Conservation (phyloP, 2,113 vertebrate genomes). For the Pterophyllum scalare region DNA sequence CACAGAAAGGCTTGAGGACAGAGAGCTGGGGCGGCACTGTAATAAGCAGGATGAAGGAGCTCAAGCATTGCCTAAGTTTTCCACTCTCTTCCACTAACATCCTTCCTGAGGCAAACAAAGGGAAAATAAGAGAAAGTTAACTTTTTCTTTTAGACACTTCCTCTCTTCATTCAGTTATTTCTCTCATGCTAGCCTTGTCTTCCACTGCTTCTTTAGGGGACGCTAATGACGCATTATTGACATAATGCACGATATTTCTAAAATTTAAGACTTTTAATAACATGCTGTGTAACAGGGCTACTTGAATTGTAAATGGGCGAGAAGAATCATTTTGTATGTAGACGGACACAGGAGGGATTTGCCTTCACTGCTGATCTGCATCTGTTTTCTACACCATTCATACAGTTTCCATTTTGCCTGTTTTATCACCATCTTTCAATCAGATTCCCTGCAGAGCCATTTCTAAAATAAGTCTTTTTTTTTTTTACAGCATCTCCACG, state of each 20-base stretch:
- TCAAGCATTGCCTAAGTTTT: constrained; percentile 74
- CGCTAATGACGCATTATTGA: constrained; percentile 55
- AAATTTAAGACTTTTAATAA: constrained; percentile 43
- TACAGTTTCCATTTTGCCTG: constrained; percentile 73
- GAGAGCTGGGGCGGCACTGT: constrained; percentile 64
- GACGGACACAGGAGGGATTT: constrained; percentile 71
- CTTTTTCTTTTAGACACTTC: constrained; percentile 64
- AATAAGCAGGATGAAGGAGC: constrained; percentile 78
- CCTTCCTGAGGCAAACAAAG: constrained; percentile 75
- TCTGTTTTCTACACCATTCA: constrained; percentile 75
- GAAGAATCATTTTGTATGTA: constrained; percentile 73
- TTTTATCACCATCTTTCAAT: constrained; percentile 74
- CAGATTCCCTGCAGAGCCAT: constrained; percentile 73
- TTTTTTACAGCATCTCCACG: constrained; percentile 85
- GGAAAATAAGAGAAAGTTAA: constrained; percentile 75
- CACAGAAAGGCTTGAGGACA: constrained; percentile 80
- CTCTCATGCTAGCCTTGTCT: constrained; percentile 24
- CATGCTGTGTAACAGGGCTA: constrained; percentile 38
- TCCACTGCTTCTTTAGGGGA: not conserved
- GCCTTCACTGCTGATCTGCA: constrained; percentile 73
- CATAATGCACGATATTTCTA: constrained; percentile 31
- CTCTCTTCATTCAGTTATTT: constrained; percentile 50
- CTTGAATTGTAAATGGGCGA: constrained; percentile 72
- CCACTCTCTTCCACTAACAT: constrained; percentile 73
- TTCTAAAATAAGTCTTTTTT: constrained; percentile 94